These are phyloP conservation scores for Zophobas atratus DNA, from an alignment of 1,140 invertebrate genomes.

Conservation along the genomic window DNA sequence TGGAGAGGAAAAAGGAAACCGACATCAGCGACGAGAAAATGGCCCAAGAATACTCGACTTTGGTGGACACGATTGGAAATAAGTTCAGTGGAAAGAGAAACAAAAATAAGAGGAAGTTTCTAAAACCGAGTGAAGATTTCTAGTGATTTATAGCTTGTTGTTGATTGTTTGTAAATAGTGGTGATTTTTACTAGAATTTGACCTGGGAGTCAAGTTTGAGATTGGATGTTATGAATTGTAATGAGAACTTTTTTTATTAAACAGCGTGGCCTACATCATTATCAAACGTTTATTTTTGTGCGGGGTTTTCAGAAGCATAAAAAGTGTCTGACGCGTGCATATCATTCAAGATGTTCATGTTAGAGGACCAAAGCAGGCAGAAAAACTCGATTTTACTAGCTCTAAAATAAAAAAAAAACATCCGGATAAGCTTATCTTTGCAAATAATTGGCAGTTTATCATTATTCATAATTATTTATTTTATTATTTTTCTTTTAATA, in stretches of 20 bases:
- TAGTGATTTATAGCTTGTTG: neutral
- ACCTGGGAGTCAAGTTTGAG: neutral
- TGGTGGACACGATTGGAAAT: conserved; percentile 68
- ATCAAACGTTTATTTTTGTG: conserved; percentile 2
- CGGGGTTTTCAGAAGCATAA: neutral
- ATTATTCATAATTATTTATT: no score
- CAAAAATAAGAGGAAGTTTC: conserved; percentile 59
- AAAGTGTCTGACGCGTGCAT: conserved; percentile 7
- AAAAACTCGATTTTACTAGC: no score
- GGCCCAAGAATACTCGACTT: conserved; percentile 70
- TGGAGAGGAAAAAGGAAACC: conserved; percentile 71
- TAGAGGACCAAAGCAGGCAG: neutral
- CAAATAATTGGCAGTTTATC: no score
- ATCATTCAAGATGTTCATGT: conserved; percentile 11
- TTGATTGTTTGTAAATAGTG: conserved; percentile 8
- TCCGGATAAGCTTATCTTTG: no score
- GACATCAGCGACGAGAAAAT: conserved; percentile 83
- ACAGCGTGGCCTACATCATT: neutral
- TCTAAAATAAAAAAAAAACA: no score
- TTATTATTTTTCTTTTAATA: no score
- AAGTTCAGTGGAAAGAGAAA: conserved; percentile 65
- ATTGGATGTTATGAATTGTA: neutral
- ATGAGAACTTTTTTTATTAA: neutral
- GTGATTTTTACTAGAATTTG: neutral
- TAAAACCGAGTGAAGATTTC: conserved; percentile 58